These are phyloP conservation scores for Ursus arctos DNA, from an alignment of 2,113 vertebrate genomes.

Conservation along the genomic window DNA sequence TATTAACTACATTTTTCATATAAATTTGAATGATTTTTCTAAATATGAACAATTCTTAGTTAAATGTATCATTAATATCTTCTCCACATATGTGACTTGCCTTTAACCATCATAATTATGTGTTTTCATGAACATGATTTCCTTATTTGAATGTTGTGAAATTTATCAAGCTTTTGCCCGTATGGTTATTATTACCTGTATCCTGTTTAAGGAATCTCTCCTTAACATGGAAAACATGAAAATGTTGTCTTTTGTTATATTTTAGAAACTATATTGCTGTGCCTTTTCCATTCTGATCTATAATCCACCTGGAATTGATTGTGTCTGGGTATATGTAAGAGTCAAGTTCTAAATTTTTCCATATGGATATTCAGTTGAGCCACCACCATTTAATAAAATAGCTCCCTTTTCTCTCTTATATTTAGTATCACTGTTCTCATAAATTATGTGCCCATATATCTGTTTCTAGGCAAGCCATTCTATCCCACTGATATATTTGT, in stretches of 20 bases:
- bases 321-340: not conserved
- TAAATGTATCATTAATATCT: not conserved
- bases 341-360: not conserved
- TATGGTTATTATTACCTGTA: not conserved
- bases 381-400: not conserved
- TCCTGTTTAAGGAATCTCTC: not conserved
- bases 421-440: not conserved
- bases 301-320: not conserved
- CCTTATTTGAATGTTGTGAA: not conserved
- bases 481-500: not conserved
- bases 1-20: not conserved
- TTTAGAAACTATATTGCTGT: not conserved
- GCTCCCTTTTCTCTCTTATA: not conserved
- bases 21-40: not conserved
- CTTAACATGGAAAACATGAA: not conserved
- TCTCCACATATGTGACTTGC: not conserved
- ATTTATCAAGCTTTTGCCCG: not conserved
- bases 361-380: not conserved
- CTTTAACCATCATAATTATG: not conserved
- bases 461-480: not conserved
- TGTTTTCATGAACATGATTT: not conserved
- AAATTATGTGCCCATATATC: not conserved
- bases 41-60: not conserved
- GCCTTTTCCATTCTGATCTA: not conserved
- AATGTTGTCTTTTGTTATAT: not conserved